Percentiles rank a stretch among this genome's conserved stretches.
Conservation (phyloP, 2,888 invertebrate genomes). For the Anticlea derivata region DNA sequence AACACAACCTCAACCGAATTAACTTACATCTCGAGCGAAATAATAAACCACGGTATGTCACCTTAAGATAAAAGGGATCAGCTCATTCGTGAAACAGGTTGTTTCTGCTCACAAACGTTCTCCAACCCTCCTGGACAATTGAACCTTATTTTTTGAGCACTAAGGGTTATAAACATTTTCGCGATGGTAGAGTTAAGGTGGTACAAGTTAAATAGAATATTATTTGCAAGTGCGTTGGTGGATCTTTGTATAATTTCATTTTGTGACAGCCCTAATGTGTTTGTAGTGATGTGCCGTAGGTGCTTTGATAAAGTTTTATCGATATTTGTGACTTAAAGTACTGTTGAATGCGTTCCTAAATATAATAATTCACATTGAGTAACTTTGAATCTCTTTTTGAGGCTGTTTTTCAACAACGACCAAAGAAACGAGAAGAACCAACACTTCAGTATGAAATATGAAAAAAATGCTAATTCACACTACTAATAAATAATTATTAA, state of each 20-base stretch:
- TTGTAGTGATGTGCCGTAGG: slow-evolving; percentile 50
- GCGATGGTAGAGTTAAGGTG: slow-evolving; percentile 33
- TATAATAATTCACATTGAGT: no score
- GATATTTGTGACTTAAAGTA: not conserved
- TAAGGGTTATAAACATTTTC: slow-evolving; percentile 38
- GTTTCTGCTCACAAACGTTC: slow-evolving; percentile 46
- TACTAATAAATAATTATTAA: no score
- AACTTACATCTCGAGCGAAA: slow-evolving; percentile 70
- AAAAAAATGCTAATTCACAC: no score
- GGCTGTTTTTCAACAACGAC: no score
- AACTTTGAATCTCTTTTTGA: no score
- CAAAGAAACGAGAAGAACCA: no score
- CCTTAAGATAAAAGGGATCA: slow-evolving; percentile 79
- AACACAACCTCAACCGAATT: slow-evolving; percentile 46
- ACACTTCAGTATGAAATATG: no score
- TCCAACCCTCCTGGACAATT: slow-evolving; percentile 10
- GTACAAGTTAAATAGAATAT: slow-evolving; percentile 70
- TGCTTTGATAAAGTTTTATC: slow-evolving; percentile 11
- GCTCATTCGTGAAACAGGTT: slow-evolving; percentile 73
- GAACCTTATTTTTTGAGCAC: slow-evolving; percentile 8
- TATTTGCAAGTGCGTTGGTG: slow-evolving; percentile 73
- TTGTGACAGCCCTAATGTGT: slow-evolving; percentile 70
- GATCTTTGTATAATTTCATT: slow-evolving; percentile 78
- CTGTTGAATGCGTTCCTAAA: no score
- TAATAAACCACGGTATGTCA: slow-evolving; percentile 76